Evolutionary conservation across 2,113 vertebrate species (phyloP).

Genomic region (Tamias sibiricus): DNA sequence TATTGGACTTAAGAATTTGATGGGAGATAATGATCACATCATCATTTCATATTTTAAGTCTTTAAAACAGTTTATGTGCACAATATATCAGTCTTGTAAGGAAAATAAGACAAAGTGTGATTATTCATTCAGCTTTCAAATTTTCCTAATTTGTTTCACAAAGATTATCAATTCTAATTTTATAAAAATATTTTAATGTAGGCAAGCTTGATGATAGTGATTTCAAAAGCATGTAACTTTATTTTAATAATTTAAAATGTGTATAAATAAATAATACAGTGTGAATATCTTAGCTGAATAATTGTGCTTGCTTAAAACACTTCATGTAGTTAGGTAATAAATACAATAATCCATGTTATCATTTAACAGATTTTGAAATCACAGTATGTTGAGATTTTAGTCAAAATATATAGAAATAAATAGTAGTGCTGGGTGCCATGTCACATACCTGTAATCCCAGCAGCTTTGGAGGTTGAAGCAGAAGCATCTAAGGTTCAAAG

Average conservation of each 20-base stretch:
- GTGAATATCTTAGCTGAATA: constrained; percentile 29
- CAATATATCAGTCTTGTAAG: neutral
- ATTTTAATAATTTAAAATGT: constrained; percentile 56
- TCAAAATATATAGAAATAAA: constrained; percentile 44
- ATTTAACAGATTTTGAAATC: constrained; percentile 46
- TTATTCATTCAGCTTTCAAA: neutral
- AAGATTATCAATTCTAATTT: neutral
- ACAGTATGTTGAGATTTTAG: constrained; percentile 1
- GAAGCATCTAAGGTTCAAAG: no score
- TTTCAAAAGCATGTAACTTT: constrained; percentile 8
- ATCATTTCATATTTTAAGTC: neutral
- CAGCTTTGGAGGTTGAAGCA: no score
- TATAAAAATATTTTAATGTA: neutral
- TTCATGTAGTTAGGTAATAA: constrained; percentile 51
- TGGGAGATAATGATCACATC: neutral
- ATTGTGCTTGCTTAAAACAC: constrained; percentile 26
- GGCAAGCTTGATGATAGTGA: neutral
- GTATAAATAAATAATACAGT: constrained; percentile 53
- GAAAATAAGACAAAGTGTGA: neutral
- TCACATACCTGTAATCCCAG: no score
- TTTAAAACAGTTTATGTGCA: neutral
- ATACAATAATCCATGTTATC: constrained; percentile 43
- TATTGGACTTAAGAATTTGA: neutral
- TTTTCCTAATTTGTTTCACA: neutral
- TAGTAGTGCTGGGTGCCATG: neutral